phyloP scores from a whole-genome alignment of 2,888 invertebrate genomes.

The Hyposoter didymator region DNA sequence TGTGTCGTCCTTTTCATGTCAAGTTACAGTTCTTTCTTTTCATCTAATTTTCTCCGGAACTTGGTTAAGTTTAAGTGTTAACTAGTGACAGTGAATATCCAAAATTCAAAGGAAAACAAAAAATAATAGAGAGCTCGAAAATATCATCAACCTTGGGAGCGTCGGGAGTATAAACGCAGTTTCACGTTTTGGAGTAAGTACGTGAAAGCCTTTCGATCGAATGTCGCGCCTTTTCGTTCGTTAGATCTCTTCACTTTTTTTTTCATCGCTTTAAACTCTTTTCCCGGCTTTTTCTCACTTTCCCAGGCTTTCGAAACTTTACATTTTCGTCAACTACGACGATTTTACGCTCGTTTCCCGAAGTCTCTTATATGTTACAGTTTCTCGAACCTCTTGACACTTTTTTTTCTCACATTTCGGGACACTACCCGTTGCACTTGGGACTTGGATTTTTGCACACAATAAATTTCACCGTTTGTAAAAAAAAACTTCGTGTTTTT shows the following conservation, averaged over 20 bases:
- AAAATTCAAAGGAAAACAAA: conserved; percentile 11
- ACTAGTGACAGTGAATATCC: conserved; percentile 25
- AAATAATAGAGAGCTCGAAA: conserved; percentile 23
- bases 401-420: conserved; percentile 2
- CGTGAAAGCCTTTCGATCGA: conserved; percentile 21
- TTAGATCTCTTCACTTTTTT: neutral
- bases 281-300: neutral
- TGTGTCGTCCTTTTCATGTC: conserved; percentile 71
- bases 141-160: conserved; percentile 27
- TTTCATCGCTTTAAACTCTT: neutral
- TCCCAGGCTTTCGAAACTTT: neutral
- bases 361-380: neutral
- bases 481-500: neutral
- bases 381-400: conserved; percentile 23
- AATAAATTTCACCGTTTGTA: neutral
- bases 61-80: conserved; percentile 8
- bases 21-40: conserved; percentile 57
- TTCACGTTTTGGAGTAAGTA: conserved; percentile 43
- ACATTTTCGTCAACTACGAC: neutral
- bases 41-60: neutral
- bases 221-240: neutral
- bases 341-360: neutral
- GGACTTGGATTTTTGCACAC: neutral
- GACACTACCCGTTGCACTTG: neutral
- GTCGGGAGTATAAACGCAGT: conserved; percentile 30